phyloP scores from a whole-genome alignment of 1,140 invertebrate species.

The Bombus soroeensis region DNA sequence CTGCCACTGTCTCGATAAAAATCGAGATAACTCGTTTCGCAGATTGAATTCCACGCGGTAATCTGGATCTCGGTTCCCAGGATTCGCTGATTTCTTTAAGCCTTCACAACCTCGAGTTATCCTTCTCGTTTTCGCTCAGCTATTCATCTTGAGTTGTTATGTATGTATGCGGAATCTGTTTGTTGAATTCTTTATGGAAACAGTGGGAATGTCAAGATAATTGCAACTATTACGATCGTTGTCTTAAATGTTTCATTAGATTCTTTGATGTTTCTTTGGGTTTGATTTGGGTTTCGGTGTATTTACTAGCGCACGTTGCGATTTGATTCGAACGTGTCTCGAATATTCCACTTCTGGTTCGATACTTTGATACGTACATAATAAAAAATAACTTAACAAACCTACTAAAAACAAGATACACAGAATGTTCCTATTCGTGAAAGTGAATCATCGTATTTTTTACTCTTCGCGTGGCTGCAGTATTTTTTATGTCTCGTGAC shows the following conservation, averaged over 20 bases:
- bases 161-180: neutral
- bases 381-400: neutral
- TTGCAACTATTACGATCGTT: too few species aligned
- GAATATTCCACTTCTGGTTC: too few species aligned
- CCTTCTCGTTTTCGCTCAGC: neutral
- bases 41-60: conserved; percentile 28
- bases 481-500: neutral
- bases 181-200: neutral
- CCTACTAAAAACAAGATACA: too few species aligned
- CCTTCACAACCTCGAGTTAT: neutral
- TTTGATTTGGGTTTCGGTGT: too few species aligned
- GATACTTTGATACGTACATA: too few species aligned
- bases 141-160: neutral
- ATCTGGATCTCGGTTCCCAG: neutral
- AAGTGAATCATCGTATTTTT: too few species aligned
- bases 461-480: neutral
- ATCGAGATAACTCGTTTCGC: neutral
- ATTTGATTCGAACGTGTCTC: too few species aligned
- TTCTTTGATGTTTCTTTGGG: too few species aligned
- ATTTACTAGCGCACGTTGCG: too few species aligned
- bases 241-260: too few species aligned
- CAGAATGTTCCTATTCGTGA: too few species aligned
- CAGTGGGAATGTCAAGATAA: neutral
- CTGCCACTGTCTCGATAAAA: conserved; percentile 42
- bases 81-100: conserved; percentile 2